Percentiles rank a stretch among this genome's conserved stretches.
These are phyloP conservation scores for Melipona bicolor DNA, from an alignment of 2,888 invertebrate species.

Conservation along the genomic window DNA sequence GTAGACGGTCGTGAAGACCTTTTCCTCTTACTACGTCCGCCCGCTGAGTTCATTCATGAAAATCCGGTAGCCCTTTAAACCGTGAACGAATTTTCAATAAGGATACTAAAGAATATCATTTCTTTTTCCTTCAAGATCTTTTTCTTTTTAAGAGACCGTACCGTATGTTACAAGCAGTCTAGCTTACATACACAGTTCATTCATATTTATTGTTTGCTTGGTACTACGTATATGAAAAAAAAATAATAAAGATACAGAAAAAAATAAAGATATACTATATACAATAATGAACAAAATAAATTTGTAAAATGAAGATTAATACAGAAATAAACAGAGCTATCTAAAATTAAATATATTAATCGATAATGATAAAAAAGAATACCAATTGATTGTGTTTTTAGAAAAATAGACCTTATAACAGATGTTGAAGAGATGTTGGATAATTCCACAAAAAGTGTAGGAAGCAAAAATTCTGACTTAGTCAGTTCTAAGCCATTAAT, in stretches of 20 bases:
- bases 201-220: not conserved
- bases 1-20: conserved; percentile 48
- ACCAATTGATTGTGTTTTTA: not conserved
- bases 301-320: not conserved
- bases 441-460: not conserved
- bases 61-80: conserved; percentile 46
- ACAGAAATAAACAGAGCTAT: not conserved
- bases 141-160: not conserved
- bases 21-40: conserved; percentile 63
- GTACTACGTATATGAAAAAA: too few relatives aligned
- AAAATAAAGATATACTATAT: not conserved
- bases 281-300: not conserved
- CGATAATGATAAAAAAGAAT: not conserved
- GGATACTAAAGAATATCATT: not conserved
- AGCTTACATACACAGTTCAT: not conserved
- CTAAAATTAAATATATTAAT: not conserved
- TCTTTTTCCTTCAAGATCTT: not conserved
- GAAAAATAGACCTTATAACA: not conserved
- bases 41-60: conserved; percentile 65
- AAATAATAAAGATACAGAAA: too few relatives aligned
- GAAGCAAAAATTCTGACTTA: not conserved
- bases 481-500: not conserved
- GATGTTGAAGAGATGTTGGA: not conserved
- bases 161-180: not conserved
- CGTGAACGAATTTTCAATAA: not conserved